These are phyloP conservation scores for Pantherophis vulpinus DNA, from an alignment of 2,797 vertebrate genomes.

Conservation along the genomic window DNA sequence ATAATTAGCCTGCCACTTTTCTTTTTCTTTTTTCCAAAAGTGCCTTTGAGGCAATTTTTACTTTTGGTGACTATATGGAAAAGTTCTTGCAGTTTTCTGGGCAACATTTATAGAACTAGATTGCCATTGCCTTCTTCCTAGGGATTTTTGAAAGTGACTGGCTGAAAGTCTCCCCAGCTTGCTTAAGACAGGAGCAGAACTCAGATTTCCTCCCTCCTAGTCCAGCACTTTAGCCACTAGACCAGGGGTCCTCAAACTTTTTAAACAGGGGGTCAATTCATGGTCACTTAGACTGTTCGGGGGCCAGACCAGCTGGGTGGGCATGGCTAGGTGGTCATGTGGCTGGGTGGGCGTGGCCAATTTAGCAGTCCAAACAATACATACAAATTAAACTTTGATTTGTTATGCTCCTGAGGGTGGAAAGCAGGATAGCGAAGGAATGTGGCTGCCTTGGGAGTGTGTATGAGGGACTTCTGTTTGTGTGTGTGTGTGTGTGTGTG, in stretches of 20 bases:
- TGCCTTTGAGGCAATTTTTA: background rate
- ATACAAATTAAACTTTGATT: too few species aligned
- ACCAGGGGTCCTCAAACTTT: background rate
- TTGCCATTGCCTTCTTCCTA: background rate
- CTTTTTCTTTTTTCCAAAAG: background rate
- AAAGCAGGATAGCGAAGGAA: too few species aligned
- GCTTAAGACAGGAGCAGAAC: background rate
- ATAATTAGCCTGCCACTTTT: background rate
- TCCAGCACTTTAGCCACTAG: background rate
- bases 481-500: too few species aligned
- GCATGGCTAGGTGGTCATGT: too few species aligned
- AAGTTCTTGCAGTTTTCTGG: background rate
- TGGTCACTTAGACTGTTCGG: too few species aligned
- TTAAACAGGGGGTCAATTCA: too few species aligned
- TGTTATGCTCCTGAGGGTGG: too few species aligned
- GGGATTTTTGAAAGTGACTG: background rate
- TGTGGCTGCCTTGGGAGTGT: too few species aligned
- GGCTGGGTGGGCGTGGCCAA: too few species aligned
- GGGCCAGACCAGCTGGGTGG: too few species aligned
- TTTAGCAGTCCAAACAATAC: too few species aligned
- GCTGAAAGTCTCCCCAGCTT: background rate
- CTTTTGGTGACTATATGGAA: background rate
- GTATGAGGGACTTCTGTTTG: too few species aligned
- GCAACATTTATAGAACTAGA: background rate
- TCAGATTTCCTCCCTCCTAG: background rate